Percentiles rank a stretch among this genome's conserved stretches.
Evolutionary conservation across 2,888 invertebrate genomes (phyloP).

Genomic region (Ophioninae sp.): DNA sequence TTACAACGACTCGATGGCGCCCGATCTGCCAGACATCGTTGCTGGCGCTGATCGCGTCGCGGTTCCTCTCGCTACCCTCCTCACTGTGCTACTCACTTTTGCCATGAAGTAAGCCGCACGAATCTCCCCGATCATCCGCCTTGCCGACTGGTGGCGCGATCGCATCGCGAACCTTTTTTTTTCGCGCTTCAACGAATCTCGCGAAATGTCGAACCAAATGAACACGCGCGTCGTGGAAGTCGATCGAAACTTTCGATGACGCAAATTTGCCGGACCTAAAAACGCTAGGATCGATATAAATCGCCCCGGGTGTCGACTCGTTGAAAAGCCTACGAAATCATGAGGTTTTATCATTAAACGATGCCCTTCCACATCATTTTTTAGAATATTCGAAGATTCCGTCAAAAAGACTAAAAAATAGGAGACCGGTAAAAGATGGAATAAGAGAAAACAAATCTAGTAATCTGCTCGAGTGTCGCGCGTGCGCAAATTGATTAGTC

Average conservation of each 20-base stretch:
- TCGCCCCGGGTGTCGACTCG: slow-evolving; percentile 18
- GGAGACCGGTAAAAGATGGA: background rate
- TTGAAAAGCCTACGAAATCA: background rate
- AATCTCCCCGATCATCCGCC: background rate
- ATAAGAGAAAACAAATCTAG: background rate
- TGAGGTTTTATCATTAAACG: background rate
- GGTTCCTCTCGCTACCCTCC: slow-evolving; percentile 61
- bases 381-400: background rate
- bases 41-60: slow-evolving; percentile 66
- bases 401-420: background rate
- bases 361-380: background rate
- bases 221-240: background rate
- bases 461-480: background rate
- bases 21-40: slow-evolving; percentile 70
- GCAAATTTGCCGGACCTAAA: background rate
- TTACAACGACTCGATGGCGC: slow-evolving; percentile 71
- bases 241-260: background rate
- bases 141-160: background rate
- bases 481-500: slow-evolving; percentile 43
- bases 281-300: slow-evolving; percentile 23
- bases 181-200: background rate
- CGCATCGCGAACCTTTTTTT: background rate
- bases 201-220: background rate
- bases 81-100: slow-evolving; percentile 63
- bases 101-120: slow-evolving; percentile 43